phyloP scores from a whole-genome alignment of 2,888 invertebrate genomes.

The Steinernema hermaphroditum region DNA sequence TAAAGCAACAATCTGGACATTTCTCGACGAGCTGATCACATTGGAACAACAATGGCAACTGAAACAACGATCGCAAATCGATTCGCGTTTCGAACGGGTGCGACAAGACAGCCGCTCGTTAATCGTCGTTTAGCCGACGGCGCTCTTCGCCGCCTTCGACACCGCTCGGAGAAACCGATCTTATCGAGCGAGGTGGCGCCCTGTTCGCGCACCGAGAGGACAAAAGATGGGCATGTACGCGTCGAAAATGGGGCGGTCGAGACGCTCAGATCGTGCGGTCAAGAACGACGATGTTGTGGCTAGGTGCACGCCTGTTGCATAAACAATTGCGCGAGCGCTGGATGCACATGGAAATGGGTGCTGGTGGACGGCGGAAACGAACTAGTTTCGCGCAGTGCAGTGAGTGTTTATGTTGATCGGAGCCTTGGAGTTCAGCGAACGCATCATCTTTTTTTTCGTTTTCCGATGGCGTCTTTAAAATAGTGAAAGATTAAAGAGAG shows the following conservation, averaged over 20 bases:
- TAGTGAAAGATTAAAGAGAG: no score
- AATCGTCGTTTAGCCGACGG: background rate
- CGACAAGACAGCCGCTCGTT: slow-evolving; percentile 2
- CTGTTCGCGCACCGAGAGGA: no score
- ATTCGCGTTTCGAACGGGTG: slow-evolving; percentile 21
- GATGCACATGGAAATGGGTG: background rate
- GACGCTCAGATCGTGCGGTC: no score
- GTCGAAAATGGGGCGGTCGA: no score
- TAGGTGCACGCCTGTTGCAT: background rate
- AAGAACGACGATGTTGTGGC: background rate
- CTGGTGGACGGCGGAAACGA: background rate
- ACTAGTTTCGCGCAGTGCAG: background rate
- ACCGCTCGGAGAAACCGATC: background rate
- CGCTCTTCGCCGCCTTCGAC: background rate
- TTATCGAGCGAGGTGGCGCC: background rate
- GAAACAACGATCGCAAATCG: slow-evolving; percentile 25
- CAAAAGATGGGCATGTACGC: no score
- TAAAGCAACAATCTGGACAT: background rate
- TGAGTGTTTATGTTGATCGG: slow-evolving; percentile 7
- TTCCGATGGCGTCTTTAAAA: no score
- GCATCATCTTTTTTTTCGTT: background rate
- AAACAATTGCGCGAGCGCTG: background rate
- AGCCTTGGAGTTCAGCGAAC: background rate
- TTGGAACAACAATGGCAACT: slow-evolving; percentile 6
- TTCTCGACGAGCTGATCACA: background rate